phyloP scores from a whole-genome alignment of 2,113 vertebrate genomes.

The Saccopteryx bilineata region DNA sequence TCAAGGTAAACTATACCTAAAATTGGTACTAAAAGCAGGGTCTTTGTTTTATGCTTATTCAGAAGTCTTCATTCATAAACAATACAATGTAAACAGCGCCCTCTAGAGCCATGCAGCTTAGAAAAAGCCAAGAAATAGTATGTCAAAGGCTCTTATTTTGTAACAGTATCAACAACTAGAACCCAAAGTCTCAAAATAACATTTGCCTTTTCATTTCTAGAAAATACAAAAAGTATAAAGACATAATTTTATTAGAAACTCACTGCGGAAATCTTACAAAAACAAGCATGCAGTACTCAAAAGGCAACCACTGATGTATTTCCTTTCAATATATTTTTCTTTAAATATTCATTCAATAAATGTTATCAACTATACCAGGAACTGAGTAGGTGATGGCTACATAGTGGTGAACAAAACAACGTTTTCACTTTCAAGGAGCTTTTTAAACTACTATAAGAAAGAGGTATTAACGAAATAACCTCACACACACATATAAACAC shows the following conservation, averaged over 20 bases:
- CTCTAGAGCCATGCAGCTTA: neutral
- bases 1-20: neutral
- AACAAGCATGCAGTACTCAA: conserved; percentile 9
- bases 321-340: conserved; percentile 53
- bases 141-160: conserved; percentile 7
- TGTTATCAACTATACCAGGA: neutral
- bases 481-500: neutral
- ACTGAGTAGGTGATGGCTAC: neutral
- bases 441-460: neutral
- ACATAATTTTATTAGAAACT: conserved; percentile 11
- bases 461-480: conserved; percentile 4
- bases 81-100: neutral
- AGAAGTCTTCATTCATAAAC: neutral
- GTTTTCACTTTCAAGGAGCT: neutral
- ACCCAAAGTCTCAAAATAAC: conserved; percentile 29
- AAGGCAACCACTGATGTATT: conserved; percentile 14
- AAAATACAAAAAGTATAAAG: conserved; percentile 43
- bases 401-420: neutral
- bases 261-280: conserved; percentile 48
- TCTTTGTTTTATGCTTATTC: neutral
- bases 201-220: conserved; percentile 28
- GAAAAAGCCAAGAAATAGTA: neutral
- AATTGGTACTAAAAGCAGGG: neutral
- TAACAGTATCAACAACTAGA: conserved; percentile 31
- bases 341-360: conserved; percentile 45